Evolutionary conservation across 2,797 vertebrate genomes (phyloP).

Genomic region (Characodon lateralis): DNA sequence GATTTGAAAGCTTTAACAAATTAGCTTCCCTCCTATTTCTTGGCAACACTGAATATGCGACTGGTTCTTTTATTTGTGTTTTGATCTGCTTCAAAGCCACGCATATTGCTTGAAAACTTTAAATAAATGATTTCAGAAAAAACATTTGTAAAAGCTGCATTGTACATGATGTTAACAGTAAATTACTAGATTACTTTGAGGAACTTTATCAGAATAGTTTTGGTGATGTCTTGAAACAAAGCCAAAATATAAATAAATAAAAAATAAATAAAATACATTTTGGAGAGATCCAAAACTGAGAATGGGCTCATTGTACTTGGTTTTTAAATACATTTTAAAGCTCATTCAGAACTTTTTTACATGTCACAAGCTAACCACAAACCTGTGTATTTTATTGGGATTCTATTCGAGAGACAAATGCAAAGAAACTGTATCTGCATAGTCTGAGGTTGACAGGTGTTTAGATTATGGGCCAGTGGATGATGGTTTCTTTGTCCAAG

Average conservation of each 20-base stretch:
- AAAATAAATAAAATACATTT: not conserved
- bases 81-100: slow-evolving; percentile 52
- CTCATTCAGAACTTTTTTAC: no score
- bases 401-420: not conserved
- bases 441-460: no score
- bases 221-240: not conserved
- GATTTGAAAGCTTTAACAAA: slow-evolving; percentile 48
- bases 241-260: not conserved
- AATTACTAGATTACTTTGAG: not conserved
- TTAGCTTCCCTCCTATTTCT: slow-evolving; percentile 18
- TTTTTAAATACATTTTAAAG: not conserved
- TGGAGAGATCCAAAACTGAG: not conserved
- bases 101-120: slow-evolving; percentile 44
- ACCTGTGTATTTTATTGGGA: not conserved
- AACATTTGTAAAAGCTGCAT: slow-evolving; percentile 50
- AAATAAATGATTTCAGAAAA: slow-evolving; percentile 47
- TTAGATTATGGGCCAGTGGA: no score
- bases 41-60: slow-evolving; percentile 30
- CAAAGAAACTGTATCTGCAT: not conserved
- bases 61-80: slow-evolving; percentile 48
- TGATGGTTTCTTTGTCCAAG: no score
- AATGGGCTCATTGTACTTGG: not conserved
- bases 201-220: no score
- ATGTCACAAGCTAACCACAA: not conserved
- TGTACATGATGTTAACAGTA: slow-evolving; percentile 19